phyloP scores from a whole-genome alignment of 2,113 vertebrate genomes.

The Nanorana parkeri region DNA sequence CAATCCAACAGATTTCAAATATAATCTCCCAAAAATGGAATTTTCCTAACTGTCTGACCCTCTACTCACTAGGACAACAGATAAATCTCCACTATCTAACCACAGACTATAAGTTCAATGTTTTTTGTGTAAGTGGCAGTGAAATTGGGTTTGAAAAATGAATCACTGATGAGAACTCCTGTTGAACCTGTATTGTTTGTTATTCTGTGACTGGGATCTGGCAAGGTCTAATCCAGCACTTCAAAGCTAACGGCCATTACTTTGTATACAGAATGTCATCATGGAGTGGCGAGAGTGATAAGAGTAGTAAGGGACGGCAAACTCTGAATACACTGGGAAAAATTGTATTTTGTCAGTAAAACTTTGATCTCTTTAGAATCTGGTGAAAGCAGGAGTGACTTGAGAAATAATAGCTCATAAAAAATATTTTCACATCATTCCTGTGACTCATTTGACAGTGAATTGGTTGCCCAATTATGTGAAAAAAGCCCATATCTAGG shows the following conservation, averaged over 20 bases:
- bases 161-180: constrained; percentile 84
- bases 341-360: constrained; percentile 72
- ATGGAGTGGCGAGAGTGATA: constrained; percentile 84
- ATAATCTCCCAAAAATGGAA: constrained; percentile 73
- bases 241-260: constrained; percentile 84
- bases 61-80: constrained; percentile 75
- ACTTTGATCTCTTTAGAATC: constrained; percentile 92
- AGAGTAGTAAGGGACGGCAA: constrained; percentile 83
- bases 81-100: constrained; percentile 81
- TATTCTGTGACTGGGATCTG: constrained; percentile 89
- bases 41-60: constrained; percentile 73
- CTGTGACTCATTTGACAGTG: neutral
- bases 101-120: constrained; percentile 80
- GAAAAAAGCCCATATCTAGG: no score
- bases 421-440: constrained; percentile 18
- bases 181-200: constrained; percentile 86
- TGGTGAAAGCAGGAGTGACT: constrained; percentile 87
- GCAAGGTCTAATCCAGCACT: constrained; percentile 84
- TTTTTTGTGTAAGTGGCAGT: constrained; percentile 84
- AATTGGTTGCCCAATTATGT: no score
- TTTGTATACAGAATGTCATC: constrained; percentile 93
- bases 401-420: constrained; percentile 69
- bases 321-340: constrained; percentile 79
- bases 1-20: constrained; percentile 66
- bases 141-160: constrained; percentile 86